Evolutionary conservation across 2,888 invertebrate species (phyloP).

Genomic region (Lampropteryx suffumata): DNA sequence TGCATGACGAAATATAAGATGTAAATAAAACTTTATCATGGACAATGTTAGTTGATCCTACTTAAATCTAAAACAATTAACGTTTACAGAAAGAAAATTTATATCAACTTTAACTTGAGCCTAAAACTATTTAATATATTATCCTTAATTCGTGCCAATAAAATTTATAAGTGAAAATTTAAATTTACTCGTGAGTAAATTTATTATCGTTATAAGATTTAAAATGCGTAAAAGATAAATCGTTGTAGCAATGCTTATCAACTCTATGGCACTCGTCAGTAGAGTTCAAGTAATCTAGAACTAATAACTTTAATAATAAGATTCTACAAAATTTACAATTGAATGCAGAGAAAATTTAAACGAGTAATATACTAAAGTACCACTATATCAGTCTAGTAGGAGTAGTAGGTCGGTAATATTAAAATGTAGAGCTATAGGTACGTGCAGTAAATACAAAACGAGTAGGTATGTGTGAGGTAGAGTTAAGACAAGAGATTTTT

Average conservation of each 20-base stretch:
- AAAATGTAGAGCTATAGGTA: slow-evolving; percentile 45
- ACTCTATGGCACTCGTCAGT: slow-evolving; percentile 44
- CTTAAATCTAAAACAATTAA: slow-evolving; percentile 40
- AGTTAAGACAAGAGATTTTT: slow-evolving; percentile 38
- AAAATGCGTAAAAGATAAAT: slow-evolving; percentile 67
- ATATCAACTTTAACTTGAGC: slow-evolving; percentile 54
- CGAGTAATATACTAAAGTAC: slow-evolving; percentile 65
- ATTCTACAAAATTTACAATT: slow-evolving; percentile 61
- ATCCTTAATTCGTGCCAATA: slow-evolving; percentile 67
- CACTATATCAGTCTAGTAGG: slow-evolving; percentile 80
- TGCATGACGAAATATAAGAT: slow-evolving; percentile 64
- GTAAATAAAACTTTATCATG: slow-evolving; percentile 20
- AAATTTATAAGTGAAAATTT: slow-evolving; percentile 65
- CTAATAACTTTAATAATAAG: slow-evolving; percentile 48
- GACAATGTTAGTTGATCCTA: slow-evolving; percentile 30
- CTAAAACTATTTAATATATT: slow-evolving; percentile 54
- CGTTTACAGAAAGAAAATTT: slow-evolving; percentile 46
- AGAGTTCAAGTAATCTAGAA: slow-evolving; percentile 45
- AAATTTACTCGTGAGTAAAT: slow-evolving; percentile 53
- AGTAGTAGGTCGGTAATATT: slow-evolving; percentile 62
- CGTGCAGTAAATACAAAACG: slow-evolving; percentile 55
- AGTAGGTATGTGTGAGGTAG: slow-evolving; percentile 64
- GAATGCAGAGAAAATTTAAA: slow-evolving; percentile 49
- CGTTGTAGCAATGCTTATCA: slow-evolving; percentile 68
- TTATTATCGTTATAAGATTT: slow-evolving; percentile 45